Evolutionary conservation across 2,797 vertebrate genomes (phyloP), one percentile per base, ranked within the genome.

Genomic region (Apogon talboti): DNA sequence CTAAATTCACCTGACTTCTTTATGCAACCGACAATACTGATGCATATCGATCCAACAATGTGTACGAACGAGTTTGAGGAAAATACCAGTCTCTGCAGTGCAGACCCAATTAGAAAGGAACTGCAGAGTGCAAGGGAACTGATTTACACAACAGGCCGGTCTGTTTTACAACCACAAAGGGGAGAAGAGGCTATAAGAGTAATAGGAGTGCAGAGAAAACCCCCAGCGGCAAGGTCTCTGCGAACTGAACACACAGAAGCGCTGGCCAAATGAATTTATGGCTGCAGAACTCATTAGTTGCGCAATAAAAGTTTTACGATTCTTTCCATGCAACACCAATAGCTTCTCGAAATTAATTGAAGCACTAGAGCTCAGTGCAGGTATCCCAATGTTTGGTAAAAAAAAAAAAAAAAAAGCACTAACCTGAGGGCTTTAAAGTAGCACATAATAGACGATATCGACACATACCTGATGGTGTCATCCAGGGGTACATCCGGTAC

Each of bases 281-380:
- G 87, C 91, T 83, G 82, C 82, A 89, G 85, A 92, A 91, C 87
- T 93, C 91, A 93, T 92, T 93, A 94, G 89, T 85, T 91, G 87
- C 83, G 84, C 89, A 92, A 95, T 96, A 97, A 97, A 97, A 96
- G 90, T 95, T 96, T 96, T 96, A 97, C 93, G 95, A 93, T 95
- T 96, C 93, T 94, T 95, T 95, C 94, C 94, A 94, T 94, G 95
- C 94, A 95, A 95, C 95, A 93, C 92, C 93, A 91, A 93, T 92
- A 94, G 93, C 90, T 95, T 92, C 93, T 89, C 79, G 71, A 91
- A 94, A 94, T 93, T 94, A 96, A 96, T 94, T 94, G 94, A 95
- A 93, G 89, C 93, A 91, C 92, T 92, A 90, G 94, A 90, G 89
- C 85, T 87, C 85, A 87, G 49, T 66, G 82, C 84, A 80, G 84